Evolutionary conservation across 2,797 vertebrate species (phyloP), one percentile per base, ranked within the genome.

Genomic region (Capromys pilorides): DNA sequence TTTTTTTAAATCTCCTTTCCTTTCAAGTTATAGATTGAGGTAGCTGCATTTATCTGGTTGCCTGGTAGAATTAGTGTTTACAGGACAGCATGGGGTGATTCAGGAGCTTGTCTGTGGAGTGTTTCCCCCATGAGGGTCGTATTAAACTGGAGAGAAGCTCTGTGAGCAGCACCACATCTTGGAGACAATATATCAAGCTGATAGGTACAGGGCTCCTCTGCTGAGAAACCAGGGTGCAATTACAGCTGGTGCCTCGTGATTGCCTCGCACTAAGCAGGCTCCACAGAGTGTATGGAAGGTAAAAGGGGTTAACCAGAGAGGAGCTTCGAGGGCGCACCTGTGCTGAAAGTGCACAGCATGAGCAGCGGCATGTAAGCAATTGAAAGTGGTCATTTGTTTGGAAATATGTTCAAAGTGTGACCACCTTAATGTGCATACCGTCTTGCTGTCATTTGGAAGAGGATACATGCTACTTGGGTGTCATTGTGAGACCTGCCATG

Each of bases 81-180:
- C 97, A 97, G 96, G 94, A 96, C 95, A 96, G 94, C 98, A 97
- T 97, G 95, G 90, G 97, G 98, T 98, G 98, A 98, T 98, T 98
- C 98, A 98, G 97, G 98, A 98, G 97, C 96, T 97, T 98, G 97
- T 97, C 97, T 97, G 97, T 98, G 88, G 97, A 98, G 98, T 97
- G 97, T 96, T 96, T 97, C 95, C 97, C 98, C 97, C 98, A 0
- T 36, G 98, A 98, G 98, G 97, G 97, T 97, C 97, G n/a, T 98
- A 98, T 97, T 98, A 97, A 98, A 97, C 98, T 98, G 89, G 69
- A 98, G 95, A 97, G 97, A 95, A 97, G 96, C 94, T 97, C 98
- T 98, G 96, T 97, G 98, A 98, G 97, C 97, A 98, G 95, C 97
- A 97, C 69, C 96, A 96, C 97, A 96, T 98, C 97, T 96, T 98